Evolutionary conservation across 2,113 vertebrate species (phyloP), one percentile per base, ranked within the genome.

Genomic region (Camelus bactrianus): DNA sequence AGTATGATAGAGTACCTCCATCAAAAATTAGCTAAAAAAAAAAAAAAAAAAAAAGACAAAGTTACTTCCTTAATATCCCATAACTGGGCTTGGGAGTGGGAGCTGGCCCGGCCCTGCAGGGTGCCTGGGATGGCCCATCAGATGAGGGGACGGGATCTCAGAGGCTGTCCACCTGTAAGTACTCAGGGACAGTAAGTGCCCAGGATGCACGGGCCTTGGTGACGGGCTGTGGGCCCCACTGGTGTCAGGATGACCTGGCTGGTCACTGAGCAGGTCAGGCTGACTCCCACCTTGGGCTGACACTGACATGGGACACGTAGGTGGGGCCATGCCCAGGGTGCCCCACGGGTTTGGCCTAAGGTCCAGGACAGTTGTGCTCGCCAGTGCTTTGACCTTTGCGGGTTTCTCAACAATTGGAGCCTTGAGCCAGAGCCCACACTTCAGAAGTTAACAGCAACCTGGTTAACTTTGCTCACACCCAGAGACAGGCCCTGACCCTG

Each of bases 311-410:
- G 73, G 65, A 38, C 0, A 1, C 50, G 87, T 4, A 42, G 50
- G 32, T n/a, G 64, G 64, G 35, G 26, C 10, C 2, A 2, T 19
- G 42, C 69, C 88, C 72, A 24, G 38, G 38, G 69, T 15, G 10
- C 64, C 64, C 80, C 3, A 5, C 0, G 17, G 79, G 67, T 35
- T 60, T 38, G 64, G 54, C 69, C 72, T 3, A 26, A 26, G 52
- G 94, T 28, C 64, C 65, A 56, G 94, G 52, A 52, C 76, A 67
- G 94, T 83, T n/a, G 81, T 46, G 12, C 79, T n/a, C 19, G 8
- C 16, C 30, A 73, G 77, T 32, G 96, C 97, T 96, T 92, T 94
- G 91, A 94, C 96, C 89, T 42, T 38, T 22, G 35, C 7, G 77
- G 92, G 73, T 80, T 92, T 88, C 83, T 93, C 85, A 81, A 65